Percentiles rank a stretch among this genome's conserved stretches.
phyloP scores from a whole-genome alignment of 23 tunicate genomes.

The Oikopleura dioica region DNA sequence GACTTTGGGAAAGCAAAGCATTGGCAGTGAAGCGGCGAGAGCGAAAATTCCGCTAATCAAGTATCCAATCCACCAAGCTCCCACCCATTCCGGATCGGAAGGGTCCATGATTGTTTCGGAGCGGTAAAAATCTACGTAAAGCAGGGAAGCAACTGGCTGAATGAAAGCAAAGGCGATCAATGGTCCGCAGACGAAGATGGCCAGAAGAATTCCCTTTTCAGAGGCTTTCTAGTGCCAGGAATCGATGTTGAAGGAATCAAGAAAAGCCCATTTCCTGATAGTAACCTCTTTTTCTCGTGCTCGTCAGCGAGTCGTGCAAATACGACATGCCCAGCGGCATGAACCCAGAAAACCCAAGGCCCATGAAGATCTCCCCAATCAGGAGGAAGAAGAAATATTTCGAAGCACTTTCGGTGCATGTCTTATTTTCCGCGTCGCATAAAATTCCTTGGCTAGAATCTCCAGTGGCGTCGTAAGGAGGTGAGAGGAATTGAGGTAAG shows the following conservation, averaged over 20 bases:
- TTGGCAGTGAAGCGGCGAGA: conserved; percentile 13
- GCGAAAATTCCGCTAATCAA: conserved; percentile 6
- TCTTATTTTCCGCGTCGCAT: too few species aligned
- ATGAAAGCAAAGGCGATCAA: not conserved
- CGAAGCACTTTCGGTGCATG: not conserved
- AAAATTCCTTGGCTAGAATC: too few species aligned
- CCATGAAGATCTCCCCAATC: not conserved
- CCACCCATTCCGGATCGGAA: conserved; percentile 22
- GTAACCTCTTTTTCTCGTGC: not conserved
- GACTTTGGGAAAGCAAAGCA: conserved; percentile 18
- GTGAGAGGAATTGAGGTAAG: not conserved
- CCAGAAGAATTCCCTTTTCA: not conserved
- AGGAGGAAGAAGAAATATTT: not conserved
- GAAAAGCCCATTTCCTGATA: too few species aligned
- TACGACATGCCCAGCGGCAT: not conserved
- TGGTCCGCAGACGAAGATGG: not conserved
- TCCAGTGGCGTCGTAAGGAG: not conserved
- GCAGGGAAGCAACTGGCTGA: not conserved
- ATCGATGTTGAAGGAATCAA: too few species aligned
- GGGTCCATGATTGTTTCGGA: not conserved
- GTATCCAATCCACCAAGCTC: conserved; percentile 27
- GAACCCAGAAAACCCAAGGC: not conserved
- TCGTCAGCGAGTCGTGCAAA: not conserved
- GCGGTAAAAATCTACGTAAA: not conserved
- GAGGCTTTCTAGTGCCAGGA: too few species aligned